Conservation (phyloP, 2,888 invertebrate species). For the Pyralis farinalis region DNA sequence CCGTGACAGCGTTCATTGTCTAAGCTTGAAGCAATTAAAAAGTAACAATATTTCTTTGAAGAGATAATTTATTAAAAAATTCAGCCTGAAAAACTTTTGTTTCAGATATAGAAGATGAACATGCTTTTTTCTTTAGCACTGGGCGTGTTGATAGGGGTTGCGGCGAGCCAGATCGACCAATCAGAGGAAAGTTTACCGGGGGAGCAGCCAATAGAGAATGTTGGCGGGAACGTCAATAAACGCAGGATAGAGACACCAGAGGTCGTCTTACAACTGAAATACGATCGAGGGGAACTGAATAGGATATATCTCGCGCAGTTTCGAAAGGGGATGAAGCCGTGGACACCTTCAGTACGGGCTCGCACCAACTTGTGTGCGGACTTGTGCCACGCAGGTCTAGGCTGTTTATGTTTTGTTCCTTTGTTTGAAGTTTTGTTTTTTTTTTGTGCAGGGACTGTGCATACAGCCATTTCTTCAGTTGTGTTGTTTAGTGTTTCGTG, state of each 20-base stretch:
- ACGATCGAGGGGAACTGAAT: constrained; percentile 67
- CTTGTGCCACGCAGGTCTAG: constrained; percentile 71
- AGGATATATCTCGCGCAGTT: constrained; percentile 74
- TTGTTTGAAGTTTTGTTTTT: constrained; percentile 14
- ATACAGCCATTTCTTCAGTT: constrained; percentile 5
- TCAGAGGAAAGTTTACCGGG: constrained; percentile 31
- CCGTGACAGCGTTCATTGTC: too few relatives aligned
- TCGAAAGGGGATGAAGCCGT: constrained; percentile 41
- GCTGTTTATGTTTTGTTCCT: constrained; percentile 25
- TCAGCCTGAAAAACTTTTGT: constrained; percentile 18
- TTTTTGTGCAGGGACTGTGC: constrained; percentile 11
- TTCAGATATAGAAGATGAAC: constrained; percentile 41
- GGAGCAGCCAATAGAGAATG: constrained; percentile 38
- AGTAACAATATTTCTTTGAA: background rate
- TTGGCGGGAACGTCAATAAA: constrained; percentile 30
- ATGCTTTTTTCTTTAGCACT: constrained; percentile 27
- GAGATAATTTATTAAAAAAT: constrained; percentile 5
- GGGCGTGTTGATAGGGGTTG: constrained; percentile 52
- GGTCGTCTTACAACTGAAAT: constrained; percentile 70
- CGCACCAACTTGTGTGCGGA: constrained; percentile 60
- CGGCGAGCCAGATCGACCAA: constrained; percentile 41
- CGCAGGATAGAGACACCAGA: constrained; percentile 55
- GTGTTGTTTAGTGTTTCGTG: constrained; percentile 10
- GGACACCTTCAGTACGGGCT: constrained; percentile 55
- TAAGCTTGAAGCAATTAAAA: background rate